phyloP scores from a whole-genome alignment of 2,888 invertebrate genomes.

The Ichneumoninae sp. region DNA sequence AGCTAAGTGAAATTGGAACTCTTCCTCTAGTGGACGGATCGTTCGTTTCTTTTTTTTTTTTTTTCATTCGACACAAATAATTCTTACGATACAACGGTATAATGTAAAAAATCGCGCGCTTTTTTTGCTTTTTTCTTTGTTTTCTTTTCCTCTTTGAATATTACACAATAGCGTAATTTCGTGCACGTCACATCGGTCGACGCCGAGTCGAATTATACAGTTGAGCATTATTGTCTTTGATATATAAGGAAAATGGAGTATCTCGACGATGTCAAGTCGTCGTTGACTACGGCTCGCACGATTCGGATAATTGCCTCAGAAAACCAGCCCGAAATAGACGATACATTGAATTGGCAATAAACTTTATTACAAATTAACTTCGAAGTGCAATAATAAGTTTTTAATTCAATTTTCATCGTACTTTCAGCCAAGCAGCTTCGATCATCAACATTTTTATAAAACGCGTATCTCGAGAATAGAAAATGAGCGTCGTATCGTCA shows the following conservation, averaged over 20 bases:
- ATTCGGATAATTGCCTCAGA: slow-evolving; percentile 19
- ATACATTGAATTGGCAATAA: background rate
- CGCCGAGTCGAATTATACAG: slow-evolving; percentile 59
- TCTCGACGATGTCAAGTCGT: slow-evolving; percentile 25
- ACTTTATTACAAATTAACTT: background rate
- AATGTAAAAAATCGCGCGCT: slow-evolving; percentile 36
- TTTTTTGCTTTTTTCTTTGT: background rate
- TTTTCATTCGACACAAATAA: slow-evolving; percentile 48
- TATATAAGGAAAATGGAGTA: slow-evolving; percentile 52
- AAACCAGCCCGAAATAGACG: background rate
- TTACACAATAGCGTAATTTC: slow-evolving; percentile 40
- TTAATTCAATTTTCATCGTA: background rate
- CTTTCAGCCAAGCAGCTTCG: background rate
- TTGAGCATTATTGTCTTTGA: slow-evolving; percentile 67
- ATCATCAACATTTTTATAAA: background rate
- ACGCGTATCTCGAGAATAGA: background rate
- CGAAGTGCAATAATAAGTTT: background rate
- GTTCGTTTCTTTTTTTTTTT: slow-evolving; percentile 49
- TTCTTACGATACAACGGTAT: slow-evolving; percentile 26
- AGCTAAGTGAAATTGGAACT: slow-evolving; percentile 50
- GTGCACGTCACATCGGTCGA: slow-evolving; percentile 43
- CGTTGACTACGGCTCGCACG: slow-evolving; percentile 42
- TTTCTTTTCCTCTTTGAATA: slow-evolving; percentile 17
- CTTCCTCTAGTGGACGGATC: slow-evolving; percentile 63
- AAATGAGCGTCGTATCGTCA: background rate